Base-by-base conservation (phyloP, 2,797 vertebrate genomes). In the Eleutherodactylus coqui region DNA sequence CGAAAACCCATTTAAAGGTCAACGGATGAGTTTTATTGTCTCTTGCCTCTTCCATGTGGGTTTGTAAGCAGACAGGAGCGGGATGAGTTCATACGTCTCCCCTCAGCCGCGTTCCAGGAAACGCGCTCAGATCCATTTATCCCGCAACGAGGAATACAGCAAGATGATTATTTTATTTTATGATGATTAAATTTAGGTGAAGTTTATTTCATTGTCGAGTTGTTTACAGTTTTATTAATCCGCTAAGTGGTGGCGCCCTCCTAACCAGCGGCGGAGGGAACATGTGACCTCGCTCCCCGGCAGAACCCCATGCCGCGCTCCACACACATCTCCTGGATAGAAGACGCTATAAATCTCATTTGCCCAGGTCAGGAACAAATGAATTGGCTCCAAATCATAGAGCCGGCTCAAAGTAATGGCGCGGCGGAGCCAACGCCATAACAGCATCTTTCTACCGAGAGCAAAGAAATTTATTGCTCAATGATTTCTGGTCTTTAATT, bases 401-500 rank as follows among this genome's bases (percentile, higher is more conserved):
- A 84, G 79, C 21, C 75, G 60, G 75, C 53, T 75, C 27, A 72
- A 83, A 83, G 64, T 83, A 87, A 87, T 83, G 75, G 41, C 36
- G 43, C 29, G 75, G 27, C 81, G 10, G 69, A 69, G 43, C 75
- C 75, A 83, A 32, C 45, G 81, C 64, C 49, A 79, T 83, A 60
- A 43, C 86, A 60, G 75, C 75, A 84, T 73, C 64, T 84, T 79
- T 60, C 81, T 51, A 83, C 60, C 34, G 82, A 84, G 75, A 73
- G 82, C n/a, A 36, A 36, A 79, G 62, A 87, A 75, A 87, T 87
- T 87, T 87, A 87, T 87, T 51, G 67, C 75, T 76, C 86, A 87
- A 75, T 84, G 82, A 83, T 83, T 84, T 77, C 86, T 80, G 75
- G 55, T 84, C 86, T 87, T 87, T 87, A 87, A 85, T 88, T 88